A percentile compares a stretch with the other conserved stretches of the same genome.
These are phyloP conservation scores for Popillia japonica DNA, from an alignment of 1,140 invertebrate species.

Conservation along the genomic window DNA sequence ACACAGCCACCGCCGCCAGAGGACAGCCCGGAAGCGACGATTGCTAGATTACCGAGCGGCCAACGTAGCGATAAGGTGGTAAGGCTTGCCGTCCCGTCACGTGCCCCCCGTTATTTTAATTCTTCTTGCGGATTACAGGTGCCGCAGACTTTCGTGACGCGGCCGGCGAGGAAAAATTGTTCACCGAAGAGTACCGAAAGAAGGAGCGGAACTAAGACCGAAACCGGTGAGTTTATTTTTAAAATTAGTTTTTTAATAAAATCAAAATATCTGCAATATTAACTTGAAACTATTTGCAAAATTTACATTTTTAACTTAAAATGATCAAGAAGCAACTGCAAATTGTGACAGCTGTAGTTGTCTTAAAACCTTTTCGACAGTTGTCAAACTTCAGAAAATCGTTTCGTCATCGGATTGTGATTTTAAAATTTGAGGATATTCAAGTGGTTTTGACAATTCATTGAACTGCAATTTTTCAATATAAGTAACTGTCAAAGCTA, in stretches of 20 bases:
- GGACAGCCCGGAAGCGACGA: constrained; percentile 80
- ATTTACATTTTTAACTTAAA: not conserved
- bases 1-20: constrained; percentile 88
- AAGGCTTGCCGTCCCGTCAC: constrained; percentile 50
- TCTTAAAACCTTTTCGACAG: no score
- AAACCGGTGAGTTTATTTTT: constrained; percentile 53
- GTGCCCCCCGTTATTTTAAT: not conserved
- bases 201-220: constrained; percentile 57
- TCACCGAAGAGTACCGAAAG: constrained; percentile 68
- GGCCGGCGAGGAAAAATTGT: constrained; percentile 69
- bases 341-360: not conserved
- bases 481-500: no score
- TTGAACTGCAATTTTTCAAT: no score
- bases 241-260: not conserved
- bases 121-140: constrained; percentile 58
- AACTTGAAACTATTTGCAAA: not conserved
- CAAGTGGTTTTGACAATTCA: no score
- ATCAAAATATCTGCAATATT: not conserved
- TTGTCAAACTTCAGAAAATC: no score
- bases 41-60: constrained; percentile 81
- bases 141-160: constrained; percentile 66
- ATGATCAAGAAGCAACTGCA: no score
- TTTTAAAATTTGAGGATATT: no score
- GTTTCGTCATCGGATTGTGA: no score
- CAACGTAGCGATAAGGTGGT: constrained; percentile 81